Evolutionary conservation across 2,797 vertebrate genomes (phyloP), one percentile per base, ranked within the genome.

Genomic region (Allenopithecus nigroviridis): DNA sequence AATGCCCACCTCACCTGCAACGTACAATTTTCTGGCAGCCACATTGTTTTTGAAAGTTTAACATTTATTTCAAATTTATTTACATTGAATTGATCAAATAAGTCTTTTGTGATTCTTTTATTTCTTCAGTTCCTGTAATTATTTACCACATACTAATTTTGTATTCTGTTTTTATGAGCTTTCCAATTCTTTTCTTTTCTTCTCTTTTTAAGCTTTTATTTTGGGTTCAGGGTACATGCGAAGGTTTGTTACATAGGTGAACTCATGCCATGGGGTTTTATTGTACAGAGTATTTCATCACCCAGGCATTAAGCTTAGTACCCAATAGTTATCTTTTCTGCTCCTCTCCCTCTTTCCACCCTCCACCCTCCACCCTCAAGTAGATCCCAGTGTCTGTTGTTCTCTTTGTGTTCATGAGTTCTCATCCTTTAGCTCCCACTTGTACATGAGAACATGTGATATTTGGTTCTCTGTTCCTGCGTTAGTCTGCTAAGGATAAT

Each of bases 51-150:
- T 68, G 13, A 92, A 81, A n/a, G 6, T 89, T 83, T 96, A 14
- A 84, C 57, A 64, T 81, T 76, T 90, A 78, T 89, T 83, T 96
- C 17, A 80, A 64, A 64, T 81, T 76, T 90, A 81, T 86, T 95
- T 85, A 80, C 2, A 70, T 87, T 12, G 30, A 70, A 53, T 33
- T 57, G 50, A 96, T 57, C 61, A 48, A 57, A 74, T 84, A 70
- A 5, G 1, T 26, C 14, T 94, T 93, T 84, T 68, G 33, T 57
- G 36, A 83, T 61, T 78, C n/a, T 53, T 79, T 72, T 46, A 36
- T 81, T 76, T 94, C n/a, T 81, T 94, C 13, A 36, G 36, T 81
- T 97, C 75, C 46, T 96, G 5, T 39, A 96, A 75, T 80, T 88
- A 91, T 84, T 95, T 84, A 5, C 22, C 5, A 59, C 7, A 59